Evolutionary conservation across 2,113 vertebrate species (phyloP).

Genomic region (Myotis brandtii): DNA sequence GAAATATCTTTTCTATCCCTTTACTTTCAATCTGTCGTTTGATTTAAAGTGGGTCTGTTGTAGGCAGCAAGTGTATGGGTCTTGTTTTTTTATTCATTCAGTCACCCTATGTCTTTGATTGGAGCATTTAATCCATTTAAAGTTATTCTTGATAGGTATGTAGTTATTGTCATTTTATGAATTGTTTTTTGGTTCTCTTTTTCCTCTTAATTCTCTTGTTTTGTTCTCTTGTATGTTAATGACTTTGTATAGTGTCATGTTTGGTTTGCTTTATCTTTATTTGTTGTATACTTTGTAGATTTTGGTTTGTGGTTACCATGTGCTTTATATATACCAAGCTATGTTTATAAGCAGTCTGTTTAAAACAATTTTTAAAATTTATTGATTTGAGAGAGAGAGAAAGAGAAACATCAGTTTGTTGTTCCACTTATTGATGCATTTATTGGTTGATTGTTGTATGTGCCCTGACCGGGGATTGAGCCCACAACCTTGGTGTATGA

Average conservation of each 20-base stretch:
- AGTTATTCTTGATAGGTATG: not conserved
- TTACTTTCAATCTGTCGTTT: not conserved
- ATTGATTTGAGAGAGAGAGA: too few species aligned
- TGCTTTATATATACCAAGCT: too few species aligned
- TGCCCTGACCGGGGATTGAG: too few species aligned
- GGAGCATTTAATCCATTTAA: too few species aligned
- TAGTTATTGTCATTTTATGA: not conserved
- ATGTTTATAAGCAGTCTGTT: too few species aligned
- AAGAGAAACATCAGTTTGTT: too few species aligned
- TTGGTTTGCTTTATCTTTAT: not conserved
- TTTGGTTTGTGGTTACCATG: not conserved
- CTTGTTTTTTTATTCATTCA: not conserved
- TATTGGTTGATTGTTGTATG: too few species aligned
- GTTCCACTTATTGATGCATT: too few species aligned
- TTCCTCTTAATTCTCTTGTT: not conserved
- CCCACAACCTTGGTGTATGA: too few species aligned
- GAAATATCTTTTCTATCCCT: not conserved
- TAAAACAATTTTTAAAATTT: too few species aligned
- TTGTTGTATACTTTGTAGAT: not conserved
- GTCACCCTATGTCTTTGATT: too few species aligned
- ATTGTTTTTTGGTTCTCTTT: not conserved
- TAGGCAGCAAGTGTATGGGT: not conserved
- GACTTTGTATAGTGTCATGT: not conserved
- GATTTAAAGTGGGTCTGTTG: not conserved
- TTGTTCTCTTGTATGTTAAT: not conserved